Base-by-base conservation (phyloP, 92 coral and sea anemone genomes). In the Siderastrea siderea region DNA sequence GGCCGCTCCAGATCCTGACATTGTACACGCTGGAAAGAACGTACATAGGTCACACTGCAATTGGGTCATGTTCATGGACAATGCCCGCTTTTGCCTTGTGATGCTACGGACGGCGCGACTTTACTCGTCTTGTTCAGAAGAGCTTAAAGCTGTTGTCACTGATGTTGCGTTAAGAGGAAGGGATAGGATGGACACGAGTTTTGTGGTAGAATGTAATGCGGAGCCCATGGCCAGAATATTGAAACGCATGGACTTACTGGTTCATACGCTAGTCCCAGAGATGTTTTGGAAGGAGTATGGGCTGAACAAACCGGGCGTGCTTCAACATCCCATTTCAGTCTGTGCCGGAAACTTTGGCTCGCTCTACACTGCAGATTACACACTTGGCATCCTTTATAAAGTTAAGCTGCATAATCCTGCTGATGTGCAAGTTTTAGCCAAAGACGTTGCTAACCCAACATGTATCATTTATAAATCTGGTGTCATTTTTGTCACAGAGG, bases 121-220 rank as follows among this genome's bases (percentile, higher is more conserved):
- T 73, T n/a, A 84, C 46, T 85, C 68, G 6, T 75, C 83, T 3
- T 76, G 15, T 3, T 75, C 89, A 3, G 53, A 64, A 45, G 83
- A 85, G 38, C 67, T 75, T 12, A 75, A 76, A 43, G 68, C 82
- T 57, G 89, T 49, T 49, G 38, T 85, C 26, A 85, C 89, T 1
- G 89, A 85, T 45, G 62, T 85, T 16, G 89, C 89, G n/a, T 74
- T 74, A 14, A 84, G 81, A 52, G 73, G 81, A 15, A 54, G 64
- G 47, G 80, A 74, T 64, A n/a, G 81, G 64, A 72, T 84, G 88
- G 88, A 84, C 63, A 84, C 81, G 1, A 75, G 59, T 48, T 84
- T 16, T 68, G 74, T 62, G 15, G 64, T 74, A 1, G 65, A 84
- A 16, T 84, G 88, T 53, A 84, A 55, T 66, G 83, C 52, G 65